Percentiles rank a stretch among this genome's conserved stretches.
These are phyloP conservation scores for Parotia lawesii DNA, from an alignment of 2,113 vertebrate genomes.

Conservation along the genomic window DNA sequence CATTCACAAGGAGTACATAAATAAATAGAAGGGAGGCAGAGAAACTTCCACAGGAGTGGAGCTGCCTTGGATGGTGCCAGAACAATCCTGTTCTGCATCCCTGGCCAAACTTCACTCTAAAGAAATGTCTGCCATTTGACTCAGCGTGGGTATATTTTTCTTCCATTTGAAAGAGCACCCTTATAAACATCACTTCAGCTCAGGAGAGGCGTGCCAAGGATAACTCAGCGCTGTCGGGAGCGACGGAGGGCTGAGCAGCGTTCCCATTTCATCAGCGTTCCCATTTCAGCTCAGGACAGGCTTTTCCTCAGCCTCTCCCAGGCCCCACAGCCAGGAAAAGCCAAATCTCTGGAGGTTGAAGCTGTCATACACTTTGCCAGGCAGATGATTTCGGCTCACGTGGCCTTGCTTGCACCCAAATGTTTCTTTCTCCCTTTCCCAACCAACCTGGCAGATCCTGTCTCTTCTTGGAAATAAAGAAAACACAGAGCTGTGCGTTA, in stretches of 20 bases:
- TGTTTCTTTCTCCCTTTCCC: not conserved
- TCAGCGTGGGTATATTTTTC: not conserved
- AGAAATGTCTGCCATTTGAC: not conserved
- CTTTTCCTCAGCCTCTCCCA: not conserved
- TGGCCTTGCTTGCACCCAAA: not conserved
- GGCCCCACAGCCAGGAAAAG: not conserved
- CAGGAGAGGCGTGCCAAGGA: not conserved
- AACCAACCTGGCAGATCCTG: not conserved
- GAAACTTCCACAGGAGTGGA: not conserved
- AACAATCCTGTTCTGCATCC: not conserved
- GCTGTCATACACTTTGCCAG: not conserved
- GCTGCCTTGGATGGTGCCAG: not conserved
- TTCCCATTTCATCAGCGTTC: fast-evolving
- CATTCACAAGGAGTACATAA: not conserved
- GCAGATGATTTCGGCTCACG: fast-evolving
- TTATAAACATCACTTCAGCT: constrained; percentile 1
- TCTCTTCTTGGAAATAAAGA: not conserved
- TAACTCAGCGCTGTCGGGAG: not conserved
- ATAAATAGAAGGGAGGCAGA: not conserved
- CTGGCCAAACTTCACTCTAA: not conserved
- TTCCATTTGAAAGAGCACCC: not conserved
- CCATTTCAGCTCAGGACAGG: not conserved
- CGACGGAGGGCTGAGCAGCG: not conserved
- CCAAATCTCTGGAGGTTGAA: not conserved
- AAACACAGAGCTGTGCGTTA: not conserved